Conservation (phyloP, 2,797 vertebrate species). For the Acrossocheilus wenchowensis region DNA sequence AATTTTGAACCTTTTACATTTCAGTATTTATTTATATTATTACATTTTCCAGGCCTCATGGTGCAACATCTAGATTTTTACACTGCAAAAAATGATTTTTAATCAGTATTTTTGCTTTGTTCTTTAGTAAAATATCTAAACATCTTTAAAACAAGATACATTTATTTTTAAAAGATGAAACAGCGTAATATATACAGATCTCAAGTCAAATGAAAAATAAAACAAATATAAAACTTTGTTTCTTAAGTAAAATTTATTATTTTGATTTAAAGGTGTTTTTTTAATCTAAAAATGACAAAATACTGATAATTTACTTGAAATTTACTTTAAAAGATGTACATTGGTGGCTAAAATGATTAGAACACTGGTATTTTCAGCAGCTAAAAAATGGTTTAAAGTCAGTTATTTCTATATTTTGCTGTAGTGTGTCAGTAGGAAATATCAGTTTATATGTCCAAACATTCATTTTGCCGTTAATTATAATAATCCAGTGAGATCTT, state of each 20-base stretch:
- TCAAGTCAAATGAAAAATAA: not conserved
- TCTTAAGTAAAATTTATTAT: not conserved
- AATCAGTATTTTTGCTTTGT: slow-evolving; percentile 18
- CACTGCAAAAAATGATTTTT: not conserved
- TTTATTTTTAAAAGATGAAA: not conserved
- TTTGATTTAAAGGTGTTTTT: not conserved
- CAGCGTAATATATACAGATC: not conserved
- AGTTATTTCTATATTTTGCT: no score
- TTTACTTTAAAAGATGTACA: no score
- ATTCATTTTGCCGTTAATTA: not conserved
- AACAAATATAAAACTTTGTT: not conserved
- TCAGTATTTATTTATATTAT: slow-evolving; percentile 84
- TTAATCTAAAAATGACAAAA: not conserved
- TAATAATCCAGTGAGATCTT: no score
- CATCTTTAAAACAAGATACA: not conserved
- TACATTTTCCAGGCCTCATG: slow-evolving; percentile 47
- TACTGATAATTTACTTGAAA: not conserved
- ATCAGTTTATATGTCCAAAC: not conserved
- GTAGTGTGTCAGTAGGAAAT: not conserved
- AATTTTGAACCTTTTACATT: slow-evolving; percentile 71
- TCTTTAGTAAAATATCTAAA: slow-evolving; percentile 59
- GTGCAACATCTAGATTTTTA: slow-evolving; percentile 3
- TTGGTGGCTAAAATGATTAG: no score
- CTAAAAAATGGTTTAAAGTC: no score
- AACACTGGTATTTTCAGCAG: no score